Conservation (phyloP, 2,888 invertebrate genomes). For the Polietes domitor region DNA sequence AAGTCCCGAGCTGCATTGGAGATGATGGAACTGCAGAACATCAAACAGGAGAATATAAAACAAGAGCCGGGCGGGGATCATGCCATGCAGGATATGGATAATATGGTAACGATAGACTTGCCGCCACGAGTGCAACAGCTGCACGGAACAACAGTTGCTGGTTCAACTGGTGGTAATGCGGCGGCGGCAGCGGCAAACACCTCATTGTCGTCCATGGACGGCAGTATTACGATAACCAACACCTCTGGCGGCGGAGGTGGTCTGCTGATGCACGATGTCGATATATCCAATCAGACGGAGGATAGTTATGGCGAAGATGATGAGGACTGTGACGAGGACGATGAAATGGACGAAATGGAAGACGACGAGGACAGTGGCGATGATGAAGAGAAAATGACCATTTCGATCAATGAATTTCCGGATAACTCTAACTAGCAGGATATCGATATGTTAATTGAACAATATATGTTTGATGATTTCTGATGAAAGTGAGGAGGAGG, state of each 20-base stretch:
- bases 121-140: constrained; percentile 64
- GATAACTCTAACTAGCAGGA: constrained; percentile 80
- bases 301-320: constrained; percentile 73
- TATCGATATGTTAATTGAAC: constrained; percentile 80
- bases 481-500: constrained; percentile 70
- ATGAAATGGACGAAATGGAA: constrained; percentile 73
- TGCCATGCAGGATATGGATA: constrained; percentile 67
- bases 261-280: constrained; percentile 60
- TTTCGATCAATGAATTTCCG: constrained; percentile 76
- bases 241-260: constrained; percentile 37
- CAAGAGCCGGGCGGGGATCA: constrained; percentile 50
- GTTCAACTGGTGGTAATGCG: constrained; percentile 71
- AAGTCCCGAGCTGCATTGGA: constrained; percentile 82
- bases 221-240: constrained; percentile 47
- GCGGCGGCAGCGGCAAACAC: not conserved
- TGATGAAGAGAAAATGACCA: constrained; percentile 78
- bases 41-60: constrained; percentile 74
- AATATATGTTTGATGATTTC: constrained; percentile 79
- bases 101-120: constrained; percentile 78
- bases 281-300: constrained; percentile 66
- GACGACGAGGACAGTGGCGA: constrained; percentile 77
- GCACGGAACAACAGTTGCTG: constrained; percentile 72
- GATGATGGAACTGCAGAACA: constrained; percentile 73
- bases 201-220: constrained; percentile 56
- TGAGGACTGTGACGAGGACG: constrained; percentile 74